Percentiles rank a stretch among this genome's conserved stretches.
Evolutionary conservation across 2,888 invertebrate species (phyloP).

Genomic region (Endotricha flammealis): DNA sequence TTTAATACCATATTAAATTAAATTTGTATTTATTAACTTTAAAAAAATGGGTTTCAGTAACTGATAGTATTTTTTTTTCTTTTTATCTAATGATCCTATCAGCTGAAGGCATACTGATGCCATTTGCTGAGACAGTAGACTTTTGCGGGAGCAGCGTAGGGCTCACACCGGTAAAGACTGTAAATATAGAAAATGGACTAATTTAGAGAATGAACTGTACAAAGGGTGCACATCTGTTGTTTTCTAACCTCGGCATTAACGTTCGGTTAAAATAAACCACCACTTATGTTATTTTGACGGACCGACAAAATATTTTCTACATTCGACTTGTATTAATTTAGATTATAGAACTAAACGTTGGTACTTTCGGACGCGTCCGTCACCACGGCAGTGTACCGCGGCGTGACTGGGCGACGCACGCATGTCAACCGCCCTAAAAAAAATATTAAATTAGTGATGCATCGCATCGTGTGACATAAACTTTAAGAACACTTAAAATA

Average conservation of each 20-base stretch:
- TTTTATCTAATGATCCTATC: no score
- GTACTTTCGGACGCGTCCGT: conserved; percentile 1
- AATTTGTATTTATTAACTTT: no score
- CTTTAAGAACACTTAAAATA: conserved; percentile 2
- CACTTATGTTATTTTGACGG: conserved; percentile 6
- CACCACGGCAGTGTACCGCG: conserved; percentile 14
- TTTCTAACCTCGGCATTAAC: not conserved
- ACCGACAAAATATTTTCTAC: conserved; percentile 8
- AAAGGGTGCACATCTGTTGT: not conserved
- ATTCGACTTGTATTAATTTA: conserved; percentile 11
- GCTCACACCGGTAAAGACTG: no score
- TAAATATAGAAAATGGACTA: no score
- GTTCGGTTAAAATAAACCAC: not conserved
- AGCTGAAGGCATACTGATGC: no score
- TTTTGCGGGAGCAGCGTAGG: no score
- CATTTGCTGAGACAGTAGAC: no score
- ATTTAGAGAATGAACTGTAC: no score
- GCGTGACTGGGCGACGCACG: conserved; percentile 11
- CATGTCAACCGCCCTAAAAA: not conserved
- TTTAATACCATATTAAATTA: no score
- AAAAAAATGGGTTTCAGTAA: no score
- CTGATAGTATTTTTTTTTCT: no score
- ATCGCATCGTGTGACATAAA: conserved; percentile 5
- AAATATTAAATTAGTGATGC: conserved; percentile 8
- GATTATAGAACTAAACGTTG: conserved; percentile 8